Evolutionary conservation across 1,140 invertebrate species (phyloP).

Genomic region (Diprion similis): DNA sequence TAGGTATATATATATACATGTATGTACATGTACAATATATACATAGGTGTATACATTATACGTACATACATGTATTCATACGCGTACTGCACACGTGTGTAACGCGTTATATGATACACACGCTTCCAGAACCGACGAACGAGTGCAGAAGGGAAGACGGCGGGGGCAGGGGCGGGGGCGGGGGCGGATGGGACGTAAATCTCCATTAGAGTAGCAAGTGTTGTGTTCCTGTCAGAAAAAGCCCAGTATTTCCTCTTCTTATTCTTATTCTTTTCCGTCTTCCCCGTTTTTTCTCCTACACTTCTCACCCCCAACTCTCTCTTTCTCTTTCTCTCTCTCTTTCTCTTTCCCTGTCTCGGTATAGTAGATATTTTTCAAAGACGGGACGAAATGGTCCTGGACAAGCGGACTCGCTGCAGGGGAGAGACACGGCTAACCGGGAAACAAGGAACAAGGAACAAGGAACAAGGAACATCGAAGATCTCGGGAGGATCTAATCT

Average conservation of each 20-base stretch:
- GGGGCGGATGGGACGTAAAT: slow-evolving; percentile 9
- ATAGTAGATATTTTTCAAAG: too few species aligned
- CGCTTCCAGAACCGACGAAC: neutral
- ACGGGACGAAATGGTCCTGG: neutral
- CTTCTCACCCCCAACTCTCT: too few species aligned
- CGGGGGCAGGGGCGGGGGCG: neutral
- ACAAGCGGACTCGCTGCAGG: neutral
- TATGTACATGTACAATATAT: too few species aligned
- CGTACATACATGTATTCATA: neutral
- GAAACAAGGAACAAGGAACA: neutral
- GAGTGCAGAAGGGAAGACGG: too few species aligned
- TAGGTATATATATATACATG: too few species aligned
- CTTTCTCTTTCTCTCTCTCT: too few species aligned
- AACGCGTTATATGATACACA: neutral
- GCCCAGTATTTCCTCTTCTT: neutral
- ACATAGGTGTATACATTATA: too few species aligned
- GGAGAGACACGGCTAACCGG: neutral
- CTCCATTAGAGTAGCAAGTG: slow-evolving; percentile 9
- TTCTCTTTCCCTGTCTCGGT: too few species aligned
- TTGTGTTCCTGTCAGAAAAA: slow-evolving; percentile 9
- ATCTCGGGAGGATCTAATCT: slow-evolving; percentile 2
- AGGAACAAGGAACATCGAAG: neutral
- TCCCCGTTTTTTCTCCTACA: neutral
- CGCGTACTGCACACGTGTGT: neutral
- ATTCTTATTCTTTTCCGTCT: neutral